phyloP scores from a whole-genome alignment of 2,113 vertebrate species.

The Indicator indicator region DNA sequence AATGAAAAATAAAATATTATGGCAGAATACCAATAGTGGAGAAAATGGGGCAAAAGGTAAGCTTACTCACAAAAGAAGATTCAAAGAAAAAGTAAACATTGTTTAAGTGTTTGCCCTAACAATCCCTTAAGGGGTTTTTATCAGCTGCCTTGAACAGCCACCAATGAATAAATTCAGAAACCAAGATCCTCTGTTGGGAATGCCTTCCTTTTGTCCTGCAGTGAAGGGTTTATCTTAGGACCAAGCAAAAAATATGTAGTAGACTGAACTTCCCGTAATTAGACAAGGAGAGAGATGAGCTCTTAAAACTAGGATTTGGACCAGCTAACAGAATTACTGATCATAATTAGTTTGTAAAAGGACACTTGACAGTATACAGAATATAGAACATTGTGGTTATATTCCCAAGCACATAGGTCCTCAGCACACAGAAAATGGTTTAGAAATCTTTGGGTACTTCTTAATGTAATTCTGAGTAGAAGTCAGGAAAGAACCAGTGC shows the following conservation, averaged over 20 bases:
- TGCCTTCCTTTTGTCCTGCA: neutral
- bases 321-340: neutral
- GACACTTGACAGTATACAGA: neutral
- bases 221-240: neutral
- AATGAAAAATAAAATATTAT: neutral
- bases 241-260: neutral
- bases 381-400: fast-evolving
- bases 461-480: neutral
- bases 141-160: neutral
- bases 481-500: neutral
- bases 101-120: neutral
- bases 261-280: neutral
- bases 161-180: neutral
- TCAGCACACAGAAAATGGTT: fast-evolving
- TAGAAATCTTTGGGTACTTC: neutral
- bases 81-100: neutral
- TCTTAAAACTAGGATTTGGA: neutral
- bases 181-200: neutral
- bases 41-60: neutral
- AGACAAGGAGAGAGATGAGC: neutral
- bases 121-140: neutral
- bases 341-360: neutral
- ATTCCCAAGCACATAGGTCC: neutral
- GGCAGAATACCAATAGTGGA: neutral
- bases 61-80: neutral